A percentile compares a stretch with the other conserved stretches of the same genome.
These are phyloP conservation scores for Sciurus carolinensis DNA, from an alignment of 2,797 vertebrate species.

Conservation along the genomic window DNA sequence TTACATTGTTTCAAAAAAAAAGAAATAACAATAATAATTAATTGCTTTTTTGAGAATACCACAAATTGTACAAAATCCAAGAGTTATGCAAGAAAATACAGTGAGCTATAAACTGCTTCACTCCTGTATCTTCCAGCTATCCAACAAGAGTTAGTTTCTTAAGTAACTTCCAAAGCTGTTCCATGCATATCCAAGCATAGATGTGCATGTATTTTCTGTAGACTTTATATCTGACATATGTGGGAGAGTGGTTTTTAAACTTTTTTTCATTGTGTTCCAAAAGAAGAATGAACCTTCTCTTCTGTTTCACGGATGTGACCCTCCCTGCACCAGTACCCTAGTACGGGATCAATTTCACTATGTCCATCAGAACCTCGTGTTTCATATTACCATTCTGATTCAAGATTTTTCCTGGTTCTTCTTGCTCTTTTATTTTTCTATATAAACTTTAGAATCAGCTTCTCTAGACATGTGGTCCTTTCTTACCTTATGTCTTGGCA, in stretches of 20 bases:
- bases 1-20: background rate
- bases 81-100: constrained; percentile 20
- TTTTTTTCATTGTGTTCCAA: background rate
- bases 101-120: background rate
- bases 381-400: background rate
- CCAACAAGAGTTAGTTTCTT: background rate
- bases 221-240: background rate
- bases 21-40: background rate
- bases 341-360: background rate
- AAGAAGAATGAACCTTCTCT: background rate
- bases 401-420: background rate
- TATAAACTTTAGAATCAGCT: background rate
- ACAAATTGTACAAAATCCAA: background rate
- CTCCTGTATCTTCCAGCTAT: background rate
- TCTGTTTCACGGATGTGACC: background rate
- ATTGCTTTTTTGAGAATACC: constrained; percentile 5
- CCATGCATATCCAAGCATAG: background rate
- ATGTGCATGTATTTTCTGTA: background rate
- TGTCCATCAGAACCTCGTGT: background rate
- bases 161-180: background rate
- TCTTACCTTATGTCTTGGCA: background rate
- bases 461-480: background rate
- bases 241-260: background rate
- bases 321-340: background rate
- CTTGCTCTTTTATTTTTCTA: constrained; percentile 16